Evolutionary conservation across 2,113 vertebrate species (phyloP).

Genomic region (human (Homo sapiens)): DNA sequence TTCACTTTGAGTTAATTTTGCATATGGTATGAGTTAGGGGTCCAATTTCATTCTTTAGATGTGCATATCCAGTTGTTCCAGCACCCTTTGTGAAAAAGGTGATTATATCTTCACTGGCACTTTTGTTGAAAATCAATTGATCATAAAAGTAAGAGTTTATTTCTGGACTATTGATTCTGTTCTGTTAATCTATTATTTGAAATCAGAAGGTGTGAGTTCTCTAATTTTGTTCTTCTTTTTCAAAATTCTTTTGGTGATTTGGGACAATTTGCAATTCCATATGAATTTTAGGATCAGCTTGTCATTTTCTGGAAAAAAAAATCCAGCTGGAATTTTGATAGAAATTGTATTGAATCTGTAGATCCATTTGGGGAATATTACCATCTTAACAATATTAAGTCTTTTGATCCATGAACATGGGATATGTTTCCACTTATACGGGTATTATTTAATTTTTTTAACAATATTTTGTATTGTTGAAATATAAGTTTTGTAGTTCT

Average conservation of each 20-base stretch:
- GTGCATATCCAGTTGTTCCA: neutral
- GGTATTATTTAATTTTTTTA: conserved; percentile 4
- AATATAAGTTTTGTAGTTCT: neutral
- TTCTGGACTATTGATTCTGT: neutral
- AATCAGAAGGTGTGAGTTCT: neutral
- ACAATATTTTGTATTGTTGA: neutral
- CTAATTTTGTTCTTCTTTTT: neutral
- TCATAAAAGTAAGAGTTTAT: neutral
- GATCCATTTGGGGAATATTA: neutral
- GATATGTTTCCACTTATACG: neutral
- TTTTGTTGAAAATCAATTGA: neutral
- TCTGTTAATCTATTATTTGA: neutral
- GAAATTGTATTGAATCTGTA: neutral
- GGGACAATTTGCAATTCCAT: neutral
- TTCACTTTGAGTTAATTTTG: neutral
- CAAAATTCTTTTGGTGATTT: neutral
- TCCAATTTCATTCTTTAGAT: neutral
- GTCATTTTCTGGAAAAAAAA: neutral
- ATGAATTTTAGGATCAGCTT: neutral
- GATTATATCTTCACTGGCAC: neutral
- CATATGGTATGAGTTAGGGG: neutral
- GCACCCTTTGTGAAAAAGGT: neutral
- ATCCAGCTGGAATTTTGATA: neutral
- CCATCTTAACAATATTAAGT: neutral
- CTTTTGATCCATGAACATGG: neutral